phyloP scores from a whole-genome alignment of 1,140 invertebrate genomes.

The Lanistes nyassanus region DNA sequence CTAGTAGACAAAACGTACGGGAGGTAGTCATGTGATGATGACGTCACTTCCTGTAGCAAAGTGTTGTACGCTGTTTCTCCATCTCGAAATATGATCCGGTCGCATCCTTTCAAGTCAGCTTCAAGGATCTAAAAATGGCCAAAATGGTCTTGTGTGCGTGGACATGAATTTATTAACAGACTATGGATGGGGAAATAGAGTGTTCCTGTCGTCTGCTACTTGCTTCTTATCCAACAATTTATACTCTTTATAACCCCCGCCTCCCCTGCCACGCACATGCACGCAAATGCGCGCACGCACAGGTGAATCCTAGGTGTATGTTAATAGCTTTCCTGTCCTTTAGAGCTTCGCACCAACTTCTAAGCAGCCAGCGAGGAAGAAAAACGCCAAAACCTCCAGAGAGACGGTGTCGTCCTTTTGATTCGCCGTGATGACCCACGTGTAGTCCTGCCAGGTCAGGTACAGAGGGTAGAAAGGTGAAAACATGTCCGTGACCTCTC shows the following conservation, averaged over 20 bases:
- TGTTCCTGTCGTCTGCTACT: too few species aligned
- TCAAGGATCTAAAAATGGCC: constrained; percentile 5
- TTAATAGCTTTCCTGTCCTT: too few species aligned
- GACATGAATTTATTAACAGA: too few species aligned
- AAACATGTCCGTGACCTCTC: background rate
- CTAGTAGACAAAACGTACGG: background rate
- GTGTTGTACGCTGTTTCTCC: constrained; percentile 8
- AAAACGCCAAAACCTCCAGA: background rate
- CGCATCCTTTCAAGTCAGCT: background rate
- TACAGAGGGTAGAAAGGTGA: constrained; percentile 13
- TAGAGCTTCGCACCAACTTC: too few species aligned
- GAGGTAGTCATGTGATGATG: background rate
- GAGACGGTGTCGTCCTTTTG: background rate
- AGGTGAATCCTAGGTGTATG: too few species aligned
- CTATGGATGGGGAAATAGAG: too few species aligned
- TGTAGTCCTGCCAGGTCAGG: constrained; percentile 1
- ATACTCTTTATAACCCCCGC: too few species aligned
- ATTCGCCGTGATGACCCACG: constrained; percentile 11
- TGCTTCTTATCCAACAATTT: too few species aligned
- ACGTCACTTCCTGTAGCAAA: constrained; percentile 1
- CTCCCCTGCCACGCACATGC: too few species aligned
- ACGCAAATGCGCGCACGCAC: too few species aligned
- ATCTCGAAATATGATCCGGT: constrained; percentile 8
- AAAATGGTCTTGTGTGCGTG: too few species aligned
- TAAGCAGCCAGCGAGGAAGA: too few species aligned